These are phyloP conservation scores for Picathartes gymnocephalus DNA, from an alignment of 2,113 vertebrate species.

Conservation along the genomic window DNA sequence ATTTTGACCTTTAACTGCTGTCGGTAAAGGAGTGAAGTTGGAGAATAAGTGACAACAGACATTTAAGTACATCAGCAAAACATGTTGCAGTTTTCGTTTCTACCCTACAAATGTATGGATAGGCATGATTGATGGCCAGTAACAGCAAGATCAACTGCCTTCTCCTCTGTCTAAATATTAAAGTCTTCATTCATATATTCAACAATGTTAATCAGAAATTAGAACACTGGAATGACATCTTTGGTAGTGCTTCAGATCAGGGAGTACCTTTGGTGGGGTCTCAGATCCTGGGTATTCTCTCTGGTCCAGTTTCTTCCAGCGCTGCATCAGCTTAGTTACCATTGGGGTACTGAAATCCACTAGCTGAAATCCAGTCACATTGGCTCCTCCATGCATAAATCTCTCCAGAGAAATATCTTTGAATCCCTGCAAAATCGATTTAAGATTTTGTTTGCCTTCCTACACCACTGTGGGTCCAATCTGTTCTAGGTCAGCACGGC, in stretches of 20 bases:
- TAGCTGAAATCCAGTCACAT: conserved; percentile 96
- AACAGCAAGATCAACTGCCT: not conserved
- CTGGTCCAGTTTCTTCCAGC: conserved; percentile 98
- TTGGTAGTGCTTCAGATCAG: not conserved
- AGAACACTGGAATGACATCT: not conserved
- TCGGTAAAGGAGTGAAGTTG: not conserved
- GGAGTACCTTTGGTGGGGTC: conserved; percentile 89
- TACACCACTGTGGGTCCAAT: not conserved
- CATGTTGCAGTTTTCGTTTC: not conserved
- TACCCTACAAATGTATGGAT: not conserved
- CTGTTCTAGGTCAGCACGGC: not conserved
- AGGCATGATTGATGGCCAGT: not conserved
- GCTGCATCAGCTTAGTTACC: conserved; percentile 95
- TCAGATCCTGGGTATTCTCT: conserved; percentile 97
- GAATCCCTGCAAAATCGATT: conserved; percentile 84
- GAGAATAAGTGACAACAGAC: not conserved
- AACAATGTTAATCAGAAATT: not conserved
- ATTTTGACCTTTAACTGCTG: conserved; percentile 35
- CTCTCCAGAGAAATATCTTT: conserved; percentile 97
- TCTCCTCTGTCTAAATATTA: not conserved
- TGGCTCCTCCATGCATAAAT: conserved; percentile 97
- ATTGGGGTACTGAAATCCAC: conserved; percentile 96
- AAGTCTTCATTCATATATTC: not conserved
- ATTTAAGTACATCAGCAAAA: not conserved
- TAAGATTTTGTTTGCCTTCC: not conserved